phyloP scores from a whole-genome alignment of 1,140 invertebrate species.

The Megalonaias nervosa region DNA sequence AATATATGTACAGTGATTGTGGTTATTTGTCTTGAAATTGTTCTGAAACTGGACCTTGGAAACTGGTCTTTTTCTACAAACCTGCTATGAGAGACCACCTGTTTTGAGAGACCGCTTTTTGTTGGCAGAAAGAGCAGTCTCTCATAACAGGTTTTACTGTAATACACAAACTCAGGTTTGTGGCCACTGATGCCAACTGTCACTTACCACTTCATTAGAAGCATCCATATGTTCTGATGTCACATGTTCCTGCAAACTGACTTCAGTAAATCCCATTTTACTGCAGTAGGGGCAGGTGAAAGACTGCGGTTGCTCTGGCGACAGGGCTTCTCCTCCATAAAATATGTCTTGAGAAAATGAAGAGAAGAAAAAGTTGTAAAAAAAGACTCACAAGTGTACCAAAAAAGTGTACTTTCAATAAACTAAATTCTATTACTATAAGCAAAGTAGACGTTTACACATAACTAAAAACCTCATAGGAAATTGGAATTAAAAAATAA shows the following conservation, averaged over 20 bases:
- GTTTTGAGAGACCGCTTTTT: background rate
- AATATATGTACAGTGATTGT: too few relatives aligned
- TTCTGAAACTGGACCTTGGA: too few relatives aligned
- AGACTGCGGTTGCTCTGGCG: conserved; percentile 91
- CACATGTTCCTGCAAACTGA: conserved; percentile 92
- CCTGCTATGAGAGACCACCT: background rate
- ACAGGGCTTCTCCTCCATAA: conserved; percentile 93
- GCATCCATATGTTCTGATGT: conserved; percentile 89
- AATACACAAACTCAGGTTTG: background rate
- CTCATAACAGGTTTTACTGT: too few relatives aligned
- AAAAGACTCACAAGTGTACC: background rate
- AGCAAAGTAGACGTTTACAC: too few relatives aligned
- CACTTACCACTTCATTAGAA: conserved; percentile 86
- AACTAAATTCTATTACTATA: too few relatives aligned
- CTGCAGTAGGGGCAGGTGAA: conserved; percentile 98
- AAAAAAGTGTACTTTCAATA: too few relatives aligned
- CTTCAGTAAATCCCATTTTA: conserved; percentile 95
- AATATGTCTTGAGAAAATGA: conserved; percentile 83
- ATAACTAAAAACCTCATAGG: too few relatives aligned
- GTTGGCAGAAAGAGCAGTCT: background rate
- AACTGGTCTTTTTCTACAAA: too few relatives aligned
- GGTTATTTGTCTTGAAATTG: too few relatives aligned
- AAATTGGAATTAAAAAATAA: too few relatives aligned
- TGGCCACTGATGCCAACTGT: background rate
- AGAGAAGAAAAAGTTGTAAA: conserved; percentile 17